Base-by-base conservation (phyloP, 2,113 vertebrate species). In the Barnardius zonarius region DNA sequence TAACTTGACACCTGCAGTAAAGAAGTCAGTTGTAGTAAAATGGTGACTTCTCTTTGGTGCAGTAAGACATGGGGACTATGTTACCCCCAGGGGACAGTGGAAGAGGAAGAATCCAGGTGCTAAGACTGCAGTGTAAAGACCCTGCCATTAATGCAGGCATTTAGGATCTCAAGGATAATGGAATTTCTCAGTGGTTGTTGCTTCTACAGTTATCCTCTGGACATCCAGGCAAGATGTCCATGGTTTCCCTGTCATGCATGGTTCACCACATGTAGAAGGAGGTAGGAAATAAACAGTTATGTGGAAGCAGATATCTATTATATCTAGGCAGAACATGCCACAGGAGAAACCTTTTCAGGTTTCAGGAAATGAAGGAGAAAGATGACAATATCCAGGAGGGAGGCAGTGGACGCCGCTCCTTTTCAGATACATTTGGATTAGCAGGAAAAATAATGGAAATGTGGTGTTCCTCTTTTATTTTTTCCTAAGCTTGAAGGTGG, bases 161-260 rank as follows among this genome's bases (percentile, higher is more conserved):
- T 52, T 7, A 68, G 62, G 35, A 70, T 33, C 51, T 55, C 7
- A 33, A 69, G n/a, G 24, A 8, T 27, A 49, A 33, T 11, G 19
- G 37, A 27, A 7, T 82, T 73, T 18, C 15, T 43, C 20, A 27
- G 37, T 11, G n/a, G 5, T 5, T 78, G 12, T 30, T 84, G 30
- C 10, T 72, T 88, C n/a, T 15, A 20, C 17, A 13, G 55, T 39
- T 23, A 39, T 28, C 17, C 17, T 54, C 35, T 54, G 51, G 44
- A 18, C 41, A 41, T 41, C 8, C 28, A 41, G n/a, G 27, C 25
- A 63, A 57, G 22, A 28, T 25, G n/a, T 31, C 17, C 30, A 33
- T 27, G 19, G 5, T 62, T 76, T 57, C 19, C 25, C 37, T 48
- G 13, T 11, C 0, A 1, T 22, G 35, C 15, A 4, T 19, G 0